Evolutionary conservation across 2,797 vertebrate species (phyloP).

Genomic region (Melanotaenia trifasciata): DNA sequence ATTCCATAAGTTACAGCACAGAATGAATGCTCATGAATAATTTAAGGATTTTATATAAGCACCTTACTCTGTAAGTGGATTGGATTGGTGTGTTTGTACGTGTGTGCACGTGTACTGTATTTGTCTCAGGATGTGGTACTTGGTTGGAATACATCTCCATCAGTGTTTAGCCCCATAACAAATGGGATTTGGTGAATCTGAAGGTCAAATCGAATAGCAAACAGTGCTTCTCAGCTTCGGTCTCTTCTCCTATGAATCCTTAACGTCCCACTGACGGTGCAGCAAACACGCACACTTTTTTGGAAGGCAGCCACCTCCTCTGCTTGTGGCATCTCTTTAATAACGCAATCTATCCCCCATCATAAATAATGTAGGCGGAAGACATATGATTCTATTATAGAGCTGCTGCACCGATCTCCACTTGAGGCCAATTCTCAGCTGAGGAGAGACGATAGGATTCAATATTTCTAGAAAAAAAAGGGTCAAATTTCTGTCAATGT

Average conservation of each 20-base stretch:
- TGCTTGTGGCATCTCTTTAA: conserved; percentile 63
- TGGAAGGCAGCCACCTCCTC: conserved; percentile 51
- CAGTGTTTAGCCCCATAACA: conserved; percentile 44
- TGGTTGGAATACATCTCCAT: neutral
- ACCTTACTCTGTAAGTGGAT: conserved; percentile 56
- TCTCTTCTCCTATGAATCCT: conserved; percentile 60
- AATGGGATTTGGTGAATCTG: conserved; percentile 72
- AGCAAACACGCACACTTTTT: conserved; percentile 42
- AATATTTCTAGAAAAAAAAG: neutral
- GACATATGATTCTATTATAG: conserved; percentile 60
- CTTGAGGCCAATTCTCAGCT: neutral
- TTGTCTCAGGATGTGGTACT: neutral
- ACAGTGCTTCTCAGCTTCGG: conserved; percentile 51
- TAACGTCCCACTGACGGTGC: conserved; percentile 60
- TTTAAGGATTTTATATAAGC: conserved; percentile 55
- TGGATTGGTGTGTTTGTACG: conserved; percentile 27
- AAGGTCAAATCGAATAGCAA: conserved; percentile 76
- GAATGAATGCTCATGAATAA: conserved; percentile 57
- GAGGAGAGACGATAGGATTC: neutral
- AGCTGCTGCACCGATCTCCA: neutral
- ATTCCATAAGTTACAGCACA: conserved; percentile 50
- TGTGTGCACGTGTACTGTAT: conserved; percentile 26
- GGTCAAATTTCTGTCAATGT: no score
- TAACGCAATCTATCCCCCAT: conserved; percentile 60
- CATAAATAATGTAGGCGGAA: conserved; percentile 68